Conservation (phyloP, 2,113 vertebrate species). For the Neodontobutis hainanensis region DNA sequence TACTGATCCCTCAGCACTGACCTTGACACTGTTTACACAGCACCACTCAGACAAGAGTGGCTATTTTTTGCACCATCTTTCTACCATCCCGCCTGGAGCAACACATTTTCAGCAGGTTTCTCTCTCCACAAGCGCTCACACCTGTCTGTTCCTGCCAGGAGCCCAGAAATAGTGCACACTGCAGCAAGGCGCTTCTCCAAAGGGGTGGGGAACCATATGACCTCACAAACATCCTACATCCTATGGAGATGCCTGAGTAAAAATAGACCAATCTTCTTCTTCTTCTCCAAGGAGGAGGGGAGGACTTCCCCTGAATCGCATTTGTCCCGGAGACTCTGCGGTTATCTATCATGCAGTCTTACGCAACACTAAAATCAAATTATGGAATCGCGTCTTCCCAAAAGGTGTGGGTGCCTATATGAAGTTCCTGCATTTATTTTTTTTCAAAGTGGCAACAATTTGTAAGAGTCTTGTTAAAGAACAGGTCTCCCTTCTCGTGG, state of each 20-base stretch:
- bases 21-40: slow-evolving; percentile 53
- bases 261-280: slow-evolving; percentile 58
- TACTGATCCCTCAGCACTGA: slow-evolving; percentile 41
- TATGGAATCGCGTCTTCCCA: slow-evolving; percentile 41
- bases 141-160: slow-evolving; percentile 63
- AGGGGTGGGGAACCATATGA: slow-evolving; percentile 54
- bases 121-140: slow-evolving; percentile 48
- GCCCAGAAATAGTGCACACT: slow-evolving; percentile 68
- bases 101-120: slow-evolving; percentile 55
- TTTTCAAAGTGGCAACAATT: slow-evolving; percentile 49
- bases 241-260: slow-evolving; percentile 62
- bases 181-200: slow-evolving; percentile 47
- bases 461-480: slow-evolving; percentile 54
- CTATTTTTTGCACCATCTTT: slow-evolving; percentile 45
- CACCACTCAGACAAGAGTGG: slow-evolving; percentile 26
- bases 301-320: slow-evolving; percentile 61
- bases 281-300: slow-evolving; percentile 23
- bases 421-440: slow-evolving; percentile 19
- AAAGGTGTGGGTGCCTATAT: slow-evolving; percentile 52
- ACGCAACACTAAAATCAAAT: slow-evolving; percentile 52
- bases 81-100: slow-evolving; percentile 22
- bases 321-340: slow-evolving; percentile 55
- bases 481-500: slow-evolving; percentile 56
- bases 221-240: slow-evolving; percentile 38
- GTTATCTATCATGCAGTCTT: slow-evolving; percentile 63